A percentile compares a stretch with the other conserved stretches of the same genome.
These are phyloP conservation scores for Atlantisia rogersi DNA, from an alignment of 2,113 vertebrate species.

Conservation along the genomic window DNA sequence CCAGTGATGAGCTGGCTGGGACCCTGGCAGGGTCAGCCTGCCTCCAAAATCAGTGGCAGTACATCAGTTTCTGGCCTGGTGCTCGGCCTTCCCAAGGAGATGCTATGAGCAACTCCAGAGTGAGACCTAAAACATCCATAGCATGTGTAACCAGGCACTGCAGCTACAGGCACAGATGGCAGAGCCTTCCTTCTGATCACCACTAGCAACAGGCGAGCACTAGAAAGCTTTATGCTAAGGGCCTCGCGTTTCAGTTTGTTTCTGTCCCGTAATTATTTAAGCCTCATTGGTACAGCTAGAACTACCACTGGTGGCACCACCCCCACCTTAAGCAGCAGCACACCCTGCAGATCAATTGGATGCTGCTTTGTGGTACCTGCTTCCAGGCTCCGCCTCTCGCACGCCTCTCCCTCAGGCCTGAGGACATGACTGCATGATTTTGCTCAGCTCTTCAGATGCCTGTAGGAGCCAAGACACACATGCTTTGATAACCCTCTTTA, in stretches of 20 bases:
- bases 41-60: not conserved
- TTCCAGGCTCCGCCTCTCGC: not conserved
- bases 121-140: not conserved
- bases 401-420: not conserved
- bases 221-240: not conserved
- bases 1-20: not conserved
- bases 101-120: not conserved
- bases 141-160: not conserved
- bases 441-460: constrained; percentile 5
- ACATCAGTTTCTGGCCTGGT: not conserved
- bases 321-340: not conserved
- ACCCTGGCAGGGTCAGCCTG: rapidly evolving
- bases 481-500: not conserved
- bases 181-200: not conserved
- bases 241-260: not conserved
- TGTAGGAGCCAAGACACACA: not conserved
- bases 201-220: not conserved
- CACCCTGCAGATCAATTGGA: constrained; percentile 32
- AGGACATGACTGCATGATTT: not conserved
- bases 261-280: not conserved
- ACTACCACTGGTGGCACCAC: not conserved
- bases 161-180: not conserved
- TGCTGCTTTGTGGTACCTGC: not conserved
- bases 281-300: not conserved
- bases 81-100: not conserved